Evolutionary conservation across 30 jellyfish, hydroid and myxozoan species (phyloP).

Genomic region (Cassiopea andromeda): DNA sequence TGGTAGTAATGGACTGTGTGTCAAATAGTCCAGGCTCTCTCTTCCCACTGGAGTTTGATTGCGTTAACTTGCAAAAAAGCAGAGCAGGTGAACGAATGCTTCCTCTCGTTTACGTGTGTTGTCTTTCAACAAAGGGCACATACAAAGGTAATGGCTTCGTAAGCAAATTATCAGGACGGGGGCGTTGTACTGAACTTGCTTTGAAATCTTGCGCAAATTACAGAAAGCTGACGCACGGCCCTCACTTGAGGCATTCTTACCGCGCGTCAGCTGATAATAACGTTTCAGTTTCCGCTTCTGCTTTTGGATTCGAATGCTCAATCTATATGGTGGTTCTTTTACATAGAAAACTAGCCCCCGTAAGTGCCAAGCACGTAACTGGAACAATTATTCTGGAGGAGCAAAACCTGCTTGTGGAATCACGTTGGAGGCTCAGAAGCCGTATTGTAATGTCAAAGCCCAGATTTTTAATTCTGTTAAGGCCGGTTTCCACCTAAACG

Average conservation of each 20-base stretch:
- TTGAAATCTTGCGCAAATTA: not conserved
- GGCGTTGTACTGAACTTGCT: not conserved
- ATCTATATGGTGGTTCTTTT: no score
- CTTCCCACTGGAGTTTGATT: constrained; percentile 4
- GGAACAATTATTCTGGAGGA: no score
- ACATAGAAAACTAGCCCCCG: no score
- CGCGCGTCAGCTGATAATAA: no score
- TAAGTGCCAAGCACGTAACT: no score
- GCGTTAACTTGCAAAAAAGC: not conserved
- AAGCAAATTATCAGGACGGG: constrained; percentile 10
- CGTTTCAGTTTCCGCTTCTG: no score
- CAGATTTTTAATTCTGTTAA: no score
- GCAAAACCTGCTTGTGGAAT: no score
- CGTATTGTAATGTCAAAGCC: no score
- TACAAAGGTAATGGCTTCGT: not conserved
- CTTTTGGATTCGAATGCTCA: no score
- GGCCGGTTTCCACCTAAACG: no score
- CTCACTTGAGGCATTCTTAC: not conserved
- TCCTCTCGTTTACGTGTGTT: not conserved
- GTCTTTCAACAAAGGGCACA: not conserved
- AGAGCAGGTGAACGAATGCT: not conserved
- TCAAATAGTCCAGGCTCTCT: not conserved
- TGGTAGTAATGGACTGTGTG: not conserved
- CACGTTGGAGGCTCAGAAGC: no score
- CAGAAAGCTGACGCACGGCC: not conserved